Base-by-base conservation (phyloP, 2,113 vertebrate genomes). In the Calypte anna region DNA sequence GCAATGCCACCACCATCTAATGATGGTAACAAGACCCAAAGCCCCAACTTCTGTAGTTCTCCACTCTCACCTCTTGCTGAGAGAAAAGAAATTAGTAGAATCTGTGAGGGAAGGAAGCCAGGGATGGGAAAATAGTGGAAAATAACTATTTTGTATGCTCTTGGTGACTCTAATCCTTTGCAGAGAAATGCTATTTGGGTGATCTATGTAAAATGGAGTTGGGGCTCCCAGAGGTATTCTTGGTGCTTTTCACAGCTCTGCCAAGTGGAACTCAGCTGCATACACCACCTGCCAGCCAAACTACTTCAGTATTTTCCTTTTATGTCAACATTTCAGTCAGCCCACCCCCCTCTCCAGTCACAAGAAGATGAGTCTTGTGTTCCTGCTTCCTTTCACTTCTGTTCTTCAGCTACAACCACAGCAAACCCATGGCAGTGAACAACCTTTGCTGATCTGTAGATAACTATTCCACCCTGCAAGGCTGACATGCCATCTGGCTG, bases 1-100 rank as follows among this genome's bases (percentile, higher is more conserved):
- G 12, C 69, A 82, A n/a, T 2, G 3, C 61, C 51, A 57, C 40
- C 51, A 28, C 0, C 2, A 25, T 30, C 75, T 38, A 30, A 4
- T 31, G 70, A 57, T 0, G 4, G 5, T 24, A 66, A 66, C 12
- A 7, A 64, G 36, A 9, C 59, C 43, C 63, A 28, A 15, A 62
- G 6, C 4, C 30, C 30, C 38, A 46, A 0, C 13, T 63, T 53
- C 3, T 6, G 6, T 1, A 15, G 11, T 4, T 67, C 59, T 86
- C 10, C 46, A 53, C 27, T 91, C 54, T 22, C 61, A 63, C 15
- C 14, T 67, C 38, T 20, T 18, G 61, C 76, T 68, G 53, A 38
- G 22, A 89, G 76, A 19, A 36, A 20, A 6, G 24, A 54, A 36
- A 6, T 19, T 28, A 13, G 20, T 67, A 36, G n/a, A 59, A 33